Evolutionary conservation across 2,113 vertebrate species (phyloP).

Genomic region (Mobula hypostoma): DNA sequence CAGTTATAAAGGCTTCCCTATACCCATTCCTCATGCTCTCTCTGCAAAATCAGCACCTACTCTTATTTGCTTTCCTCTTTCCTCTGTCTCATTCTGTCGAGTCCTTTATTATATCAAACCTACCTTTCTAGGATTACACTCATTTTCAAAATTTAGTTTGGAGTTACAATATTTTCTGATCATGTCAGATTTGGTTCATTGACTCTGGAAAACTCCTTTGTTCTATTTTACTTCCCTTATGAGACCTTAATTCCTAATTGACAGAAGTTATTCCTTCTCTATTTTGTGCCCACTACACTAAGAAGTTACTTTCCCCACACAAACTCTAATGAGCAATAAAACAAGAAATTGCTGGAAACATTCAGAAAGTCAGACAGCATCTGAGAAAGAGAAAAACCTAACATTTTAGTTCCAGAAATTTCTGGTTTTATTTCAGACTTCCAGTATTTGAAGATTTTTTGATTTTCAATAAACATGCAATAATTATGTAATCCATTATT

Average conservation of each 20-base stretch:
- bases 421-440: no score
- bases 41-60: no score
- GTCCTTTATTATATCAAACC: not conserved
- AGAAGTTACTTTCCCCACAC: not conserved
- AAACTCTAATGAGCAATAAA: not conserved
- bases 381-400: no score
- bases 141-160: not conserved
- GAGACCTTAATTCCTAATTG: not conserved
- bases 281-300: not conserved
- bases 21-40: not conserved
- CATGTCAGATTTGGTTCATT: not conserved
- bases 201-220: not conserved
- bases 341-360: no score
- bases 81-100: not conserved
- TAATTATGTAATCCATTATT: not conserved
- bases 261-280: not conserved
- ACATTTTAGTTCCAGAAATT: no score
- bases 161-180: not conserved
- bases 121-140: not conserved
- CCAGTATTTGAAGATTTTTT: no score
- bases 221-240: no score
- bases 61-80: not conserved
- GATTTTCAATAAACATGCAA: no score
- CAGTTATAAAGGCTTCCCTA: not conserved
- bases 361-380: no score